These are phyloP conservation scores for Dromius quadrimaculatus DNA, from an alignment of 2,888 invertebrate species.

Conservation along the genomic window DNA sequence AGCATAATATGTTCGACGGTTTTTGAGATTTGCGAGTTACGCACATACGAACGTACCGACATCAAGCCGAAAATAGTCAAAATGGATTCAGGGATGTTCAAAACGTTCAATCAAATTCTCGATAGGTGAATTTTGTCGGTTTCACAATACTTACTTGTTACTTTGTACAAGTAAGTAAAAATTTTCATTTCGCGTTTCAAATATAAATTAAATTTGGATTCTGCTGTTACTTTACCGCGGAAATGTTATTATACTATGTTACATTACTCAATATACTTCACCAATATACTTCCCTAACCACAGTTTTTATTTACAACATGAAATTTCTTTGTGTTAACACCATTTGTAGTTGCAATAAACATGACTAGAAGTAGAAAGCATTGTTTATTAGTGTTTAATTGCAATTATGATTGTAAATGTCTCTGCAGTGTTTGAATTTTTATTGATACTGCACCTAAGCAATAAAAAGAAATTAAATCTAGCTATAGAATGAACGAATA, in stretches of 20 bases:
- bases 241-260: slow-evolving; percentile 15
- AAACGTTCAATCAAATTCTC: no score
- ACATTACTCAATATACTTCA: slow-evolving; percentile 20
- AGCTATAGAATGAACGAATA: slow-evolving; percentile 6
- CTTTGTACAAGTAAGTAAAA: no score
- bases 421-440: slow-evolving; percentile 23
- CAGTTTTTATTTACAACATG: slow-evolving; percentile 23
- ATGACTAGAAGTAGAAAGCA: slow-evolving; percentile 37
- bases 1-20: no score
- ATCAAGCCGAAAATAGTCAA: no score
- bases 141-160: no score
- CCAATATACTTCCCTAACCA: slow-evolving; percentile 14
- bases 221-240: no score
- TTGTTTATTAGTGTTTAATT: slow-evolving; percentile 41
- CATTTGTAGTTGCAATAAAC: slow-evolving; percentile 44
- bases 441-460: slow-evolving; percentile 38
- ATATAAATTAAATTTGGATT: no score
- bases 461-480: slow-evolving; percentile 24
- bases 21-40: no score
- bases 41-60: no score
- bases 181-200: no score
- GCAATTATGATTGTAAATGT: slow-evolving; percentile 33
- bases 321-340: slow-evolving; percentile 35
- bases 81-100: no score
- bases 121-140: no score